These are phyloP conservation scores for Otolemur garnettii DNA, from an alignment of 2,113 vertebrate species.

Conservation along the genomic window DNA sequence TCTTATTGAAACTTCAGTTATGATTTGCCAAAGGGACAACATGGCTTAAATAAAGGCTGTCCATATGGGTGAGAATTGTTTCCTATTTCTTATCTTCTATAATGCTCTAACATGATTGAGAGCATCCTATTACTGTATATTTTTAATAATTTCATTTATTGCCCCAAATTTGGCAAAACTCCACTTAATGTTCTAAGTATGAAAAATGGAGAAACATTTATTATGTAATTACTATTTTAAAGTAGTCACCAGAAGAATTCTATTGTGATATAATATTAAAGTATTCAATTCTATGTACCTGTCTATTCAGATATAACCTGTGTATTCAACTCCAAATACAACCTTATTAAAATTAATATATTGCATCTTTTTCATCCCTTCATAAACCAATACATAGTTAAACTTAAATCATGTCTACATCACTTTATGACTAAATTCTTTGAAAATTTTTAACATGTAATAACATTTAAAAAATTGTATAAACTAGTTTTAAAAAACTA, in stretches of 20 bases:
- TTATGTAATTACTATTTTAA: background rate
- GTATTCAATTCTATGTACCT: background rate
- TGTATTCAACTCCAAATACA: background rate
- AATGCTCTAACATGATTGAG: background rate
- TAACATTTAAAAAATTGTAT: background rate
- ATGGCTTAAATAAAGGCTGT: background rate
- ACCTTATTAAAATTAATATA: background rate
- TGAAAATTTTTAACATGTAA: background rate
- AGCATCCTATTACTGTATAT: background rate
- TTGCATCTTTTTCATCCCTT: background rate
- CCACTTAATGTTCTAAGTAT: background rate
- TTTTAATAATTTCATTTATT: background rate
- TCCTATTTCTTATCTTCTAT: background rate
- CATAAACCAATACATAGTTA: background rate
- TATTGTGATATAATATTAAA: background rate
- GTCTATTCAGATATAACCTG: background rate
- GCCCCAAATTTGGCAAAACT: background rate
- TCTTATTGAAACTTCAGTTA: background rate
- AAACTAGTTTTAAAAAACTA: background rate
- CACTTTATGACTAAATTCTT: background rate
- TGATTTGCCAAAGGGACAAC: background rate
- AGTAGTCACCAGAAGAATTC: background rate
- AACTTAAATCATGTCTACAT: background rate
- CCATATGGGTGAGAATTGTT: background rate
- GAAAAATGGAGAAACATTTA: background rate